Evolutionary conservation across 2,113 vertebrate species (phyloP), one percentile per base, ranked within the genome.

Genomic region (Atherinomorus stipes): DNA sequence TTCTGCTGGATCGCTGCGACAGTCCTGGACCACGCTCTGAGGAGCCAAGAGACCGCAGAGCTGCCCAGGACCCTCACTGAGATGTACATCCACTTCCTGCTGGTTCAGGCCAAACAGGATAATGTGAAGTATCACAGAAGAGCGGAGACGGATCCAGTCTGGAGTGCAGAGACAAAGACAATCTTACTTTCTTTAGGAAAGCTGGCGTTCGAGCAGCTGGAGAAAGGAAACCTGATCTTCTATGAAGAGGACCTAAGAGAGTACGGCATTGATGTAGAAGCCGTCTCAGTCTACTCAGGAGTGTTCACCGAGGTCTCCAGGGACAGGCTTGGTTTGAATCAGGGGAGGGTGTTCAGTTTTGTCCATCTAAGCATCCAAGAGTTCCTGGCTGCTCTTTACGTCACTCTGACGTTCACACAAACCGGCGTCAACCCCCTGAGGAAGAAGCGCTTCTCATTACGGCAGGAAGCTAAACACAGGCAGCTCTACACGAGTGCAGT

Each of bases 181-280:
- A 76, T 23, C 2, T 16, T 84, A 51, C 42, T 59, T 21, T 13
- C 47, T 31, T 40, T 88, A 50, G 83, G 74, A 37, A 85, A 76
- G 47, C 58, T 88, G 37, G 68, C 83, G 1, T 88, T 81, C 53
- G 47, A 76, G 42, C 77, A 85, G 47, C 64, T 88, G 19, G 51
- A 81, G 11, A 76, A 68, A 68, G 74, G 74, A 64, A 75, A 71
- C 28, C 51, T 71, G 31, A 73, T 80, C 40, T 86, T 86, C 67
- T 64, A 75, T 64, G 74, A 85, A 9, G 11, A 56, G 11, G 78
- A 86, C 34, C 67, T 88, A 22, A 44, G 11, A 53, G 59, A 80
- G 12, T 68, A 52, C 42, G 65, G 10, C 40, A 62, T 74, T 23
- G 70, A 81, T 31, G 38, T 74, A 38, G 44, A 60, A 18, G 28